These are phyloP conservation scores for Eulithis prunata DNA, from an alignment of 2,888 invertebrate genomes.

Conservation along the genomic window DNA sequence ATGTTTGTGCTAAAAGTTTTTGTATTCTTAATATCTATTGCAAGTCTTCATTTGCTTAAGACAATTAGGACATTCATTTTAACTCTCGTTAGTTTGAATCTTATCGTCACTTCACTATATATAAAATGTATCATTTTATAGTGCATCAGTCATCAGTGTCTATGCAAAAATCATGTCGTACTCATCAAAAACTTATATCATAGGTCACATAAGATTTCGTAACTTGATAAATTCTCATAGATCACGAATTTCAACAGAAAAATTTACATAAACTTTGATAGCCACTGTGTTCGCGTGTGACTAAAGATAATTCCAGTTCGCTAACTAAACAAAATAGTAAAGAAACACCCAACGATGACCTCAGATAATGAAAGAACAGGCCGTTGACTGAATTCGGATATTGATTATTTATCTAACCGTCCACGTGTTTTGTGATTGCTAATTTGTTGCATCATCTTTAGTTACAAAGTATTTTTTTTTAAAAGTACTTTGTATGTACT, in stretches of 20 bases:
- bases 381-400: conserved; percentile 62
- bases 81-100: not conserved
- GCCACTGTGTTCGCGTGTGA: conserved; percentile 47
- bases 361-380: conserved; percentile 58
- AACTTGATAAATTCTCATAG: not conserved
- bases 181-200: too few species aligned
- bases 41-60: too few species aligned
- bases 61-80: conserved; percentile 12
- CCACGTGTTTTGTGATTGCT: conserved; percentile 7
- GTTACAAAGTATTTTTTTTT: not conserved
- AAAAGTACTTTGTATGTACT: too few species aligned
- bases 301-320: conserved; percentile 51
- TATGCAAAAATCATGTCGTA: too few species aligned
- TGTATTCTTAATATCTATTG: conserved; percentile 2
- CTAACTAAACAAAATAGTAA: conserved; percentile 50
- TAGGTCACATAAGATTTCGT: not conserved
- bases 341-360: conserved; percentile 63
- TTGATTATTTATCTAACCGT: conserved; percentile 50
- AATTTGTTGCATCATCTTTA: conserved; percentile 17
- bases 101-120: not conserved
- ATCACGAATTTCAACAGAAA: not conserved
- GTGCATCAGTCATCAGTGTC: too few species aligned
- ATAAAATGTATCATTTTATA: not conserved
- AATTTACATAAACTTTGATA: conserved; percentile 51
- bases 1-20: conserved; percentile 24